Evolutionary conservation across 2,888 invertebrate species (phyloP).

Genomic region (Acrobasis repandana): DNA sequence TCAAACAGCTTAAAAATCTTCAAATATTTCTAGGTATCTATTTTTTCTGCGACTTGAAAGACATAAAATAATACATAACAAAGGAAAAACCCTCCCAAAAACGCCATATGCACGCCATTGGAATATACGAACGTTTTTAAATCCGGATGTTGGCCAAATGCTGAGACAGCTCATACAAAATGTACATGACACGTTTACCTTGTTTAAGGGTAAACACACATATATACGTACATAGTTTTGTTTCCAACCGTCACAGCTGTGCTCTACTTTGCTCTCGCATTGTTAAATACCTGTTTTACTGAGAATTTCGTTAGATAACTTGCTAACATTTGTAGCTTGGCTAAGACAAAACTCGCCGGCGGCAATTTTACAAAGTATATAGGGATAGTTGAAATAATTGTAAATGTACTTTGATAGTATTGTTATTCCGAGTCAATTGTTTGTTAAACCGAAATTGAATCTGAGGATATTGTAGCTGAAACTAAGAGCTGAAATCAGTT

Average conservation of each 20-base stretch:
- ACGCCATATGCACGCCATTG: no score
- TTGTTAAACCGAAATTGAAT: neutral
- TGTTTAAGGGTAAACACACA: conserved; percentile 43
- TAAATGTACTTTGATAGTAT: neutral
- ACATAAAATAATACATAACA: no score
- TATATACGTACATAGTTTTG: conserved; percentile 28
- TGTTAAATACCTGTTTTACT: conserved; percentile 4
- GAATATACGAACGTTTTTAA: conserved; percentile 42
- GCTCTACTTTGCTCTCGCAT: conserved; percentile 14
- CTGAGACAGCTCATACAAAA: conserved; percentile 64
- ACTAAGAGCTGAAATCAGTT: no score
- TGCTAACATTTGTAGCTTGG: conserved; percentile 6
- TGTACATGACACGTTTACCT: conserved; percentile 51
- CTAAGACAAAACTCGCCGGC: conserved; percentile 3
- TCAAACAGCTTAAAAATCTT: no score
- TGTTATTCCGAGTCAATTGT: conserved; percentile 2
- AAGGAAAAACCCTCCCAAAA: no score
- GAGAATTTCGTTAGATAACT: conserved; percentile 9
- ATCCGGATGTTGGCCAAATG: conserved; percentile 40
- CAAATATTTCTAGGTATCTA: no score
- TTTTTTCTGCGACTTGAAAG: no score
- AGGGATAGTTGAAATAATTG: conserved; percentile 7
- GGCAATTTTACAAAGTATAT: conserved; percentile 2
- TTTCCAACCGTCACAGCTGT: conserved; percentile 8
- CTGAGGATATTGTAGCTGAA: neutral